Base-by-base conservation (phyloP, 2,113 vertebrate species). In the Epinephelus lanceolatus region DNA sequence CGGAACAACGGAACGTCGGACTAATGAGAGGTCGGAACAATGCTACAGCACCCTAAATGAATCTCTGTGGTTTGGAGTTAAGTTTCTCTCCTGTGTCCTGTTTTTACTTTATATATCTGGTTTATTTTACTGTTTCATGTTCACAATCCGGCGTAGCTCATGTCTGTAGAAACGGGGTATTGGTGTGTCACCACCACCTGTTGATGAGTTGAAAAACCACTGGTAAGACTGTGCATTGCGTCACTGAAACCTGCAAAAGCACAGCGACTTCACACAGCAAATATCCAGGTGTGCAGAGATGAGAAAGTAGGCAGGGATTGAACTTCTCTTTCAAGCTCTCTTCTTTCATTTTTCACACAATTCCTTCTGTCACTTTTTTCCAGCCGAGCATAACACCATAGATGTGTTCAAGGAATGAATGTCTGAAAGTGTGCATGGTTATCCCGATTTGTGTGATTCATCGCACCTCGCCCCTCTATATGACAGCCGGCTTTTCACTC, bases 301-400 rank as follows among this genome's bases (percentile, higher is more conserved):
- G 68, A 72, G 55, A 12, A 40, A 14, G 21, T 15, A 17, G 0
- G 14, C n/a, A 23, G 17, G 10, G 37, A 59, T 53, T 67, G 52
- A 55, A 25, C 84, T 49, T 62, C 37, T 68, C 51, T 65, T 62
- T 62, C 47, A 61, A 52, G 47, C 13, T 52, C 40, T 66, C 56
- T 7, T 59, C 74, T 71, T 72, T 67, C 14, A 53, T 73, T 74
- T 27, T 33, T 76, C 51, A 57, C 62, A 37, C 27, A 63, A 57
- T 66, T 62, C 0, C 33, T 6, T 52, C 33, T 5, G 30, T 61
- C 59, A 63, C 60, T 12, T 72, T 63, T 30, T 33, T 23, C 55
- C 23, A 23, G 8, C 51, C 14, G 3, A 49, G 60, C 11, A 13
- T 21, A 65, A 33, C 19, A 23, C 25, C 51, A 49, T 25, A 8